Evolutionary conservation across 2,113 vertebrate genomes (phyloP).

Genomic region (cattle (Bos taurus)): DNA sequence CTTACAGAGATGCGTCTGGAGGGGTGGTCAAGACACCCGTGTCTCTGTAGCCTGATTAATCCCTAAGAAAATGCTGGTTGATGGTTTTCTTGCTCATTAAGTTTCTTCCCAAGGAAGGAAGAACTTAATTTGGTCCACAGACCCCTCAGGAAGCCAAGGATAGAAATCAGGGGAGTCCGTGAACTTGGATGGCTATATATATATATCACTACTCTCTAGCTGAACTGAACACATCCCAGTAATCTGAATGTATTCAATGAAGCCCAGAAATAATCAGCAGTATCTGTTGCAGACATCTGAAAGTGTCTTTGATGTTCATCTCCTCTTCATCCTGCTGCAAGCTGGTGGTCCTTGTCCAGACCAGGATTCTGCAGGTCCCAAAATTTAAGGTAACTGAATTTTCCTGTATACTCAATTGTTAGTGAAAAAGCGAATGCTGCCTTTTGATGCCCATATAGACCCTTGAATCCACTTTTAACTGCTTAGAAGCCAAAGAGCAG

Average conservation of each 20-base stretch:
- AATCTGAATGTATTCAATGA: background rate
- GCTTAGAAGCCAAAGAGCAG: background rate
- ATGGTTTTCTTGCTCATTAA: background rate
- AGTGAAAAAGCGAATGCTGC: background rate
- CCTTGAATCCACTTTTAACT: background rate
- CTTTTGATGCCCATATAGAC: background rate
- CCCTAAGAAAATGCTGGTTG: background rate
- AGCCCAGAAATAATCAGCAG: background rate
- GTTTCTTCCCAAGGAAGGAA: background rate
- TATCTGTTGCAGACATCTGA: background rate
- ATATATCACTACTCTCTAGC: background rate
- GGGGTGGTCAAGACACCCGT: background rate
- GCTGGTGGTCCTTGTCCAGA: no score
- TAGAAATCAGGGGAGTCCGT: background rate
- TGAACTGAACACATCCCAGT: background rate
- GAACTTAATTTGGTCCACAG: background rate
- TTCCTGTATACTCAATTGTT: background rate
- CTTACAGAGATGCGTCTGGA: accelerated
- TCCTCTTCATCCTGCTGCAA: background rate
- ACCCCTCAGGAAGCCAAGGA: background rate
- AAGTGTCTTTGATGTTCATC: background rate
- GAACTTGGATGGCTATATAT: background rate
- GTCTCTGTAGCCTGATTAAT: background rate
- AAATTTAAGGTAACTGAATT: background rate
- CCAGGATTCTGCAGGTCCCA: background rate